Evolutionary conservation across 2,888 invertebrate genomes (phyloP), one percentile per base, ranked within the genome.

Genomic region (Drosophila nigricruria): DNA sequence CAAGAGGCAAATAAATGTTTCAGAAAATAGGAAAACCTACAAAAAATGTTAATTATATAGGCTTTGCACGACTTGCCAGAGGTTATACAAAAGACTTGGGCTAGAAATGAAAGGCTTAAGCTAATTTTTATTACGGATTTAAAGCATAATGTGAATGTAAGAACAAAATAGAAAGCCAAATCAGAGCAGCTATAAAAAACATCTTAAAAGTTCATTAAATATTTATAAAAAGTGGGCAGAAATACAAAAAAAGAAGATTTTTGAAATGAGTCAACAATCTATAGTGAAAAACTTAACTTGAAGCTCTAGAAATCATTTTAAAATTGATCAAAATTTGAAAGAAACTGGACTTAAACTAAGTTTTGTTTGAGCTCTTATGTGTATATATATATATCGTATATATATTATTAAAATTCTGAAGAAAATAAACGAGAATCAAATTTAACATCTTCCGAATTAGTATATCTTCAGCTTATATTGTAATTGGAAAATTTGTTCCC

Each of bases 161-260:
- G 54, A 76, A 40, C 16, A 40, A 57, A 47, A 50, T 50, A 61
- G 76, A 76, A 76, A 76, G 76, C 65, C 47, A n/a, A 58, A 62
- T 40, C 40, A 30, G 53, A 70, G 65, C 18, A 42, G 54, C 42
- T 58, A 14, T 27, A 42, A 20, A 18, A 18, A 53, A 45, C 16
- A 34, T 18, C 18, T 20, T 23, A 34, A 45, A 18, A 25, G 25
- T 3, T 14, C 14, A 30, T 60, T 25, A 60, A 23, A 14, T 10
- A 27, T 42, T 30, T 30, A 20, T 20, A 40, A 40, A 53, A 18
- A 42, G 20, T 18, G 12, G n/a, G 16, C n/a, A 42, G 18, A 54
- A 54, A 56, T 5, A 32, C n/a, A 25, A 34, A n/a, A 40, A 16
- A 20, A 38, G 12, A 2, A 20, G 2, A 8, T 3, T 34, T 3